Percentiles rank a stretch among this genome's conserved stretches.
Conservation (phyloP, 2,113 vertebrate genomes). For the Neomonachus schauinslandi region DNA sequence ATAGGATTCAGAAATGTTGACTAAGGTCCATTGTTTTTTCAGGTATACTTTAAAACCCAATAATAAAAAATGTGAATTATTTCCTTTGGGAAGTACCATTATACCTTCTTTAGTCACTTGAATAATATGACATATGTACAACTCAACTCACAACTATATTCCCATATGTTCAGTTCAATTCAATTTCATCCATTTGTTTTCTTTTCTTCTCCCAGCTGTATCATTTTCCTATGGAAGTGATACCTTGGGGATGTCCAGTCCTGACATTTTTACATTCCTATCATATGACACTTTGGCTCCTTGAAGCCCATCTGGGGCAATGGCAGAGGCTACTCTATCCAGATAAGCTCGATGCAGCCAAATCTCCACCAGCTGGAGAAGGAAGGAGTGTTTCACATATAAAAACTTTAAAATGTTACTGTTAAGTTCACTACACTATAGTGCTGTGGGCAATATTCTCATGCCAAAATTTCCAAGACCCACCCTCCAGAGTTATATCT, state of each 20-base stretch:
- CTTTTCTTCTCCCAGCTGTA: background rate
- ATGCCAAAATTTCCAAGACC: slow-evolving; percentile 4
- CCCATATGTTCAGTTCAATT: background rate
- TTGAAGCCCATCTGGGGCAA: background rate
- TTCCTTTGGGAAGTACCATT: background rate
- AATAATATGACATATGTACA: background rate
- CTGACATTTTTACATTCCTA: background rate
- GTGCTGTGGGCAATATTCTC: background rate
- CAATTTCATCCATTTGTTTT: background rate
- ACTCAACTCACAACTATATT: background rate
- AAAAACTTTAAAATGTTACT: background rate
- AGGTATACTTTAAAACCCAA: background rate
- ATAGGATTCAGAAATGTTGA: background rate
- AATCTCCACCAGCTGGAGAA: background rate
- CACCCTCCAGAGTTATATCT: background rate
- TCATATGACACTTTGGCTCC: background rate
- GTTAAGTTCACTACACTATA: background rate
- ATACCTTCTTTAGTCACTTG: background rate
- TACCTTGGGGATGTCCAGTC: background rate
- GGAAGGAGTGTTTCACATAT: background rate
- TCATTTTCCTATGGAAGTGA: background rate
- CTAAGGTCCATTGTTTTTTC: background rate
- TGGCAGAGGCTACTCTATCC: background rate
- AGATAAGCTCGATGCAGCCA: background rate
- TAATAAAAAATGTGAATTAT: background rate